Evolutionary conservation across 2,888 invertebrate species (phyloP), one percentile per base, ranked within the genome.

Genomic region (Physocephala rufipes): DNA sequence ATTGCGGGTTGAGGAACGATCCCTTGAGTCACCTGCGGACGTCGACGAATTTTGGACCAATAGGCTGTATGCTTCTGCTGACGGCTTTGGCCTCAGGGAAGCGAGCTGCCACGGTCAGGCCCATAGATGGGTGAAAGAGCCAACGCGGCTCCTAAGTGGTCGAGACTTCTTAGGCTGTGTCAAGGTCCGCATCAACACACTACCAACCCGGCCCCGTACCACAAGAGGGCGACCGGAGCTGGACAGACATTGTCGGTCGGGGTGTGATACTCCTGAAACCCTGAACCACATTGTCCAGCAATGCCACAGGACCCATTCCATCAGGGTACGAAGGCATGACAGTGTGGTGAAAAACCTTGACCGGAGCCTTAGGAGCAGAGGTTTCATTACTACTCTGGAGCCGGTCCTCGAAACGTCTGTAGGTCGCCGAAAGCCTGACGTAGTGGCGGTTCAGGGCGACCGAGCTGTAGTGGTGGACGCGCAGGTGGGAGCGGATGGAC

Each of bases 101-200:
- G 61, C 61, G 2, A 28, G 61, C n/a, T 5, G 7, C 43, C 61
- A 36, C n/a, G 43, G 36, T 43, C 30, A 61, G 43, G 36, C 30
- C 0, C 61, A 61, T 19, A 30, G 61, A 19, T 61, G 61, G 61
- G 15, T 61, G 16, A 9, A 28, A 12, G 28, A 61, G 19, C 30
- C 61, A 19, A 61, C 30, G 30, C 59, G 59, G n/a, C 30, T 59
- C 30, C 59, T 59, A 4, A 36, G 9, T n/a, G 61, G 61, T 15
- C 61, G 61, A 1, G 61, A 61, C 21, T 61, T 36, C 30, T 4
- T 61, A 5, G 61, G 3, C 61, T 43, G 15, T 9, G 15, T 26
- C n/a, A 61, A 61, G 21, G 36, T 61, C 7, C 30, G 61, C n/a
- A 61, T 28, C 15, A 61, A 61, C 30, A 36, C 61, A n/a, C 21